Evolutionary conservation across 2,113 vertebrate genomes (phyloP).

Genomic region (Cisticola juncidis): DNA sequence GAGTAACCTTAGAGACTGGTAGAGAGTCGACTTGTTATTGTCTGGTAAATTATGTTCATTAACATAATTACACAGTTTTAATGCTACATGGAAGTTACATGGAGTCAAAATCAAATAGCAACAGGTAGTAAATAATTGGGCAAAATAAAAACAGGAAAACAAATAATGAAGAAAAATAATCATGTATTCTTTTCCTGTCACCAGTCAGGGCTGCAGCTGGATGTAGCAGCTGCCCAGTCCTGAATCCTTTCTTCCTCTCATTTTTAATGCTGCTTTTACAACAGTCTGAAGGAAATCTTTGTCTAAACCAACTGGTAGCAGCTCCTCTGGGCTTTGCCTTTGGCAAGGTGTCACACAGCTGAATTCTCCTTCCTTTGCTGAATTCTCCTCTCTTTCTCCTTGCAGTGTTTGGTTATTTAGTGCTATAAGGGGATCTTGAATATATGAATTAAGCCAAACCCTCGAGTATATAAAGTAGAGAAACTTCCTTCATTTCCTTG

Average conservation of each 20-base stretch:
- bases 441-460: neutral
- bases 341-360: neutral
- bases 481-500: neutral
- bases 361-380: neutral
- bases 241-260: neutral
- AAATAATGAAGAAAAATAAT: neutral
- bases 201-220: neutral
- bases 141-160: neutral
- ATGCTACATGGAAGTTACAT: neutral
- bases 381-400: neutral
- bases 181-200: neutral
- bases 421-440: neutral
- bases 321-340: neutral
- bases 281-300: neutral
- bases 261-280: constrained; percentile 23
- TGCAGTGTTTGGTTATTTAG: neutral
- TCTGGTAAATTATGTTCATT: neutral
- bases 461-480: neutral
- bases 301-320: neutral
- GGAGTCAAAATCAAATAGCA: neutral
- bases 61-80: neutral
- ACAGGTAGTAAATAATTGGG: neutral
- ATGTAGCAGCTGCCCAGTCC: constrained; percentile 12
- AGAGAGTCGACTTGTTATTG: neutral
- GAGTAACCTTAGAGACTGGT: neutral